phyloP scores from a whole-genome alignment of 2,113 vertebrate genomes.

The Aviceda subcristata region DNA sequence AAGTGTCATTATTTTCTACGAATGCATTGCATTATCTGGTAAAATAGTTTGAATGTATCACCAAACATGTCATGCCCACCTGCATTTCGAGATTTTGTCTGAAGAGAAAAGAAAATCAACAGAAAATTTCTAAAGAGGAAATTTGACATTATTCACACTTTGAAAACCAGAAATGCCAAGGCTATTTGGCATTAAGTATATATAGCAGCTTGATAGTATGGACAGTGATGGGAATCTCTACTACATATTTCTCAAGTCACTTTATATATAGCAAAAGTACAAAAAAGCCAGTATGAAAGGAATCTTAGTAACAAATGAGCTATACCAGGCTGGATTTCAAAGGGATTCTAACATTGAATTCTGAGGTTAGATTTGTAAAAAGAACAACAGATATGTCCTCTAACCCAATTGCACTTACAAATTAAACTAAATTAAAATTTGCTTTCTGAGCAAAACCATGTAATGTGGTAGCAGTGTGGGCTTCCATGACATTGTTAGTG shows the following conservation, averaged over 20 bases:
- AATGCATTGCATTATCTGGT: not conserved
- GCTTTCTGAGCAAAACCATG: not conserved
- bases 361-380: not conserved
- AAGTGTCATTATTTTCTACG: not conserved
- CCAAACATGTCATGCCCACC: not conserved
- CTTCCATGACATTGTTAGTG: not conserved
- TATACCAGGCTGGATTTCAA: not conserved
- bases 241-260: not conserved
- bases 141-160: not conserved
- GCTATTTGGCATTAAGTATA: not conserved
- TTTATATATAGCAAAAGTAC: not conserved
- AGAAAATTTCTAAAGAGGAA: not conserved
- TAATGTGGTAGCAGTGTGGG: not conserved
- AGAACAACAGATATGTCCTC: not conserved
- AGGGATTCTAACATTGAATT: not conserved
- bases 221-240: not conserved
- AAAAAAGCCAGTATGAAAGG: not conserved
- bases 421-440: not conserved
- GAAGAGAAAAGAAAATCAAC: not conserved
- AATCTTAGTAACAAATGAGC: not conserved
- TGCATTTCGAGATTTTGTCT: not conserved
- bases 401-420: not conserved
- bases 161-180: not conserved
- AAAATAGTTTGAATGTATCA: not conserved
- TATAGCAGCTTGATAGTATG: not conserved